Base-by-base conservation (phyloP, 2,113 vertebrate genomes). In the Ammodytes dubius region DNA sequence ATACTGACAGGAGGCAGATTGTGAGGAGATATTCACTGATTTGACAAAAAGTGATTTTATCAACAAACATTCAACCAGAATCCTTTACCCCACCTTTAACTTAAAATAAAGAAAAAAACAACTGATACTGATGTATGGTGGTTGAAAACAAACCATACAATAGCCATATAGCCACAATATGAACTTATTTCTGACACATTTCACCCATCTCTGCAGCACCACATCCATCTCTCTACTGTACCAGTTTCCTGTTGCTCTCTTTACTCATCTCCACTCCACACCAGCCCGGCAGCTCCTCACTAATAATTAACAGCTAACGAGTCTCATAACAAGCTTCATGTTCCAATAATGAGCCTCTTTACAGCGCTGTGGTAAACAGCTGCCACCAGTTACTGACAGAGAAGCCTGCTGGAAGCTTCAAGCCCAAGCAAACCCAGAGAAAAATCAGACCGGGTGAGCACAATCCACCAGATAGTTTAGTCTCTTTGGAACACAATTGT, bases 251-350 rank as follows among this genome's bases (percentile, higher is more conserved):
- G 53, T 45, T 19, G 42, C 59, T 72, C 76, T 47, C 77, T 47
- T 49, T 46, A 42, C 71, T 83, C 50, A 66, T 76, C 84, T 76
- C 74, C 79, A 78, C 27, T 85, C 72, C 77, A 73, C 39, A 75
- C 81, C 83, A 67, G 40, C 47, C 81, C 85, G 84, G 84, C 85
- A 84, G 85, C 89, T 86, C 76, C 79, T 87, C 88, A 82, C 77
- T 87, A 92, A 90, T 89, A 91, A 93, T 91, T 88, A 93, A 88
- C 43, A 3, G 47, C 87, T 91, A 91, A 93, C 74, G 74, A 91
- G 89, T 90, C 85, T 89, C 79, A 86, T 89, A 90, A 92, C 87
- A 93, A 87, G 90, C 90, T 85, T 88, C 84, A 90, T 74, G 79
- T 83, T 86, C 88, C 76, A 76, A 85, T 91, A 88, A 92, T 90